Conservation (phyloP, 1,140 invertebrate species). For the Drosophila obscura region DNA sequence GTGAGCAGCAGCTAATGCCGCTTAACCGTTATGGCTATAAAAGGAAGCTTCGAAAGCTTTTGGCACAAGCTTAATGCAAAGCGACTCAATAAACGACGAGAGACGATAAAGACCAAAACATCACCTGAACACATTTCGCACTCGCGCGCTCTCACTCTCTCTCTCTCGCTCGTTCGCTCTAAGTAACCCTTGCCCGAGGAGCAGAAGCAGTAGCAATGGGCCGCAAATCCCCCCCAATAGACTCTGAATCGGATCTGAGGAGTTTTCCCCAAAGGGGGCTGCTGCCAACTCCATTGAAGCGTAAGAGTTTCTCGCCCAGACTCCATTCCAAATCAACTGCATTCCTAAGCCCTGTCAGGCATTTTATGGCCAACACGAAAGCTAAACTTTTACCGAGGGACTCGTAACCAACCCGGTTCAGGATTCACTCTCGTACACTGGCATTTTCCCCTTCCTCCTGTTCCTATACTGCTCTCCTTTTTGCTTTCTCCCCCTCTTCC, state of each 20-base stretch:
- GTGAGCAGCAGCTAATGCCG: conserved; percentile 58
- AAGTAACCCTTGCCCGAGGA: conserved; percentile 27
- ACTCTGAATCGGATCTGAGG: conserved; percentile 16
- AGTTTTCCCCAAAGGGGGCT: conserved; percentile 11
- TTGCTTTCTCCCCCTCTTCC: conserved; percentile 8
- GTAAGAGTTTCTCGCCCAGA: conserved; percentile 41
- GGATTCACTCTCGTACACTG: conserved; percentile 21
- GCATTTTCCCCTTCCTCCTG: not conserved
- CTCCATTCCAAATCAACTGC: conserved; percentile 76
- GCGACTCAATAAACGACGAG: conserved; percentile 48
- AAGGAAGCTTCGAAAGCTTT: conserved; percentile 30
- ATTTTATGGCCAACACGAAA: conserved; percentile 78
- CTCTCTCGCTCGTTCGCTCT: conserved; percentile 33
- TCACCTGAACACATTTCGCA: conserved; percentile 57
- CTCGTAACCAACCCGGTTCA: conserved; percentile 46
- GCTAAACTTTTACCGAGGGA: conserved; percentile 77
- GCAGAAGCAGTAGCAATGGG: conserved; percentile 15
- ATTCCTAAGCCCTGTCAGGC: conserved; percentile 64
- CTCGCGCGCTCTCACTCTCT: not conserved
- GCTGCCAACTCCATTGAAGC: conserved; percentile 42
- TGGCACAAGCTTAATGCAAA: conserved; percentile 39
- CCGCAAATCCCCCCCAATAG: conserved; percentile 70
- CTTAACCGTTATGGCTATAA: conserved; percentile 58
- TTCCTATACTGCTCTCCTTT: not conserved
- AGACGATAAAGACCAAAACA: conserved; percentile 22